Evolutionary conservation across 64 coral and sea anemone species (phyloP).

Genomic region (Acropora yongei): DNA sequence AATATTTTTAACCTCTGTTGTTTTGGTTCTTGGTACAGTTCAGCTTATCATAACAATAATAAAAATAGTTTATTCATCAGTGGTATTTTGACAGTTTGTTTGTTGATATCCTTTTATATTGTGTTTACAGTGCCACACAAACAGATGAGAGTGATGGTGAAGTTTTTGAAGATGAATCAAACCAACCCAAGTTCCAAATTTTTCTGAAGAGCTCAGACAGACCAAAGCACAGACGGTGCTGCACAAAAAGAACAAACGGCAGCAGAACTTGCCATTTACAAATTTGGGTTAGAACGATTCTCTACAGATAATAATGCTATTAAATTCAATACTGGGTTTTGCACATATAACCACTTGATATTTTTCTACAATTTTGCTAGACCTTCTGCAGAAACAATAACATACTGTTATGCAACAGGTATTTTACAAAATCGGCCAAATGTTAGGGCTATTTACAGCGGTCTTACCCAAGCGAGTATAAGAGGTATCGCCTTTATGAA

Average conservation of each 20-base stretch:
- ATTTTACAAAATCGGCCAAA: constrained; percentile 25
- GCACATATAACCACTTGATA: constrained; percentile 38
- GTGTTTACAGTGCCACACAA: constrained; percentile 15
- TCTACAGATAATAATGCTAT: constrained; percentile 50
- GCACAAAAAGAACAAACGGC: constrained; percentile 46
- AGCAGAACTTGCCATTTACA: constrained; percentile 56
- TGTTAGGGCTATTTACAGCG: constrained; percentile 35
- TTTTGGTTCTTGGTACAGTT: constrained; percentile 14
- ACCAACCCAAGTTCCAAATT: constrained; percentile 25
- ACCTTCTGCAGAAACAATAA: not conserved
- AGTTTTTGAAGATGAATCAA: constrained; percentile 23
- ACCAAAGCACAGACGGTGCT: constrained; percentile 46
- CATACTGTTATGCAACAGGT: constrained; percentile 37
- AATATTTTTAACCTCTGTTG: constrained; percentile 2
- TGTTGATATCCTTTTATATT: not conserved
- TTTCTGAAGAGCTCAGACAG: constrained; percentile 33
- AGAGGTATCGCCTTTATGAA: no score
- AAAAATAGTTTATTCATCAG: constrained; percentile 23
- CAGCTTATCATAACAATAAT: not conserved
- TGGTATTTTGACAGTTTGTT: constrained; percentile 15
- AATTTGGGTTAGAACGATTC: constrained; percentile 46
- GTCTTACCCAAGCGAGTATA: no score
- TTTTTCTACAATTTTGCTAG: constrained; percentile 45
- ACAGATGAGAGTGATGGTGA: constrained; percentile 22
- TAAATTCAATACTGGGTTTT: constrained; percentile 22